These are phyloP conservation scores for Acrocephalus kingi DNA, from an alignment of 2,113 vertebrate species.

Conservation along the genomic window DNA sequence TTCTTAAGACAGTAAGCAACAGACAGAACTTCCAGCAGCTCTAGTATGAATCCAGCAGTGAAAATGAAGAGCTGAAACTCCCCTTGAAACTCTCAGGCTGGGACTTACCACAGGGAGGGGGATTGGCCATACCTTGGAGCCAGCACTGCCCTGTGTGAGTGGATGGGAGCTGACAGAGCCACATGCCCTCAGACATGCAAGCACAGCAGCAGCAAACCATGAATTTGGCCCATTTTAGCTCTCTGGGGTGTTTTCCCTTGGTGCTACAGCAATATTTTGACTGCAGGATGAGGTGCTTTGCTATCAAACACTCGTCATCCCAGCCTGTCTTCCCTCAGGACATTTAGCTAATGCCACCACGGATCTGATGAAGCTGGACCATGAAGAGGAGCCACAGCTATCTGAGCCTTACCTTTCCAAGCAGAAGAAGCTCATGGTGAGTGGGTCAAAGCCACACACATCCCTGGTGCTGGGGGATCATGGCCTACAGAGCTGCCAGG, in stretches of 20 bases:
- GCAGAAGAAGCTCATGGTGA: constrained; percentile 99
- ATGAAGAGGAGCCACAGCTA: constrained; percentile 92
- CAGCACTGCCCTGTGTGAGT: accelerated
- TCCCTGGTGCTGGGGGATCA: background rate
- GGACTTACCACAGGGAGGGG: background rate
- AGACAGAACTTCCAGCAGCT: background rate
- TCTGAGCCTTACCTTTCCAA: constrained; percentile 98
- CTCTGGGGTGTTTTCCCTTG: background rate
- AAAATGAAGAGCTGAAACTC: background rate
- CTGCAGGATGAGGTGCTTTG: background rate
- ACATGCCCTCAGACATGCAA: accelerated
- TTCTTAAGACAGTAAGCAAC: background rate
- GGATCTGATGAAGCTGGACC: constrained; percentile 95
- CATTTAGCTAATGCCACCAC: constrained; percentile 92
- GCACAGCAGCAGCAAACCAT: background rate
- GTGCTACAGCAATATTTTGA: background rate
- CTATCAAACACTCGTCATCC: background rate
- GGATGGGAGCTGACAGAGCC: background rate
- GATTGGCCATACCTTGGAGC: accelerated
- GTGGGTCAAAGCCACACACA: background rate
- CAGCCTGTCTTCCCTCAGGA: constrained; percentile 75
- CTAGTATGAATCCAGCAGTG: background rate
- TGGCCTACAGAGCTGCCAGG: background rate
- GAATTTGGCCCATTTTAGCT: background rate
- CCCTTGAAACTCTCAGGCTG: background rate